Conservation (phyloP, 1,140 invertebrate species). For the Drosophila ogumai region DNA sequence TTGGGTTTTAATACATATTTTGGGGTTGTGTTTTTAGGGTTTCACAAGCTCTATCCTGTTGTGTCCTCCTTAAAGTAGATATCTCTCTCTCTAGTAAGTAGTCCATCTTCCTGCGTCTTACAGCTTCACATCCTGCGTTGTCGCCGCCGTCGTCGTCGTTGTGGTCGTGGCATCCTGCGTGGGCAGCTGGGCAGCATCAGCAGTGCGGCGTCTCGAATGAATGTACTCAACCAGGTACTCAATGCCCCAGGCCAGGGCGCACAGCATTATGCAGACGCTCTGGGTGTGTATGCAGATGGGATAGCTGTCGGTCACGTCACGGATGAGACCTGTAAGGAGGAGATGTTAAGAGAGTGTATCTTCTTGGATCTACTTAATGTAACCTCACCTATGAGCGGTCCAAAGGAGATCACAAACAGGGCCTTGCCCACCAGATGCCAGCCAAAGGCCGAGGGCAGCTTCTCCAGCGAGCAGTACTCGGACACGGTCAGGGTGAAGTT, state of each 20-base stretch:
- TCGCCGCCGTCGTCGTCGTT: slow-evolving; percentile 1
- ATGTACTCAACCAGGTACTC: slow-evolving; percentile 87
- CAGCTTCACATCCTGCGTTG: slow-evolving; percentile 61
- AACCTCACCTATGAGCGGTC: slow-evolving; percentile 91
- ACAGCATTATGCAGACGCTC: slow-evolving; percentile 88
- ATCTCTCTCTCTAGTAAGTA: slow-evolving; percentile 3
- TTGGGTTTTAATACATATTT: slow-evolving; percentile 48
- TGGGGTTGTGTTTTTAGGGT: background rate
- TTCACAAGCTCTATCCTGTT: slow-evolving; percentile 5
- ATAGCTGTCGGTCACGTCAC: slow-evolving; percentile 89
- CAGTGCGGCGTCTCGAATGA: slow-evolving; percentile 61
- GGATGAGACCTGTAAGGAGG: slow-evolving; percentile 87
- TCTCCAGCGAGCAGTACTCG: slow-evolving; percentile 90
- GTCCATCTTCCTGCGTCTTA: slow-evolving; percentile 38
- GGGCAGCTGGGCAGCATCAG: slow-evolving; percentile 60
- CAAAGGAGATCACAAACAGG: slow-evolving; percentile 88
- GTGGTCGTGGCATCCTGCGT: slow-evolving; percentile 29
- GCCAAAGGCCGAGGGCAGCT: slow-evolving; percentile 90
- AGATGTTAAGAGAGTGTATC: background rate
- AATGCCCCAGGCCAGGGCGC: slow-evolving; percentile 88
- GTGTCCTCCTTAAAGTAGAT: slow-evolving; percentile 24
- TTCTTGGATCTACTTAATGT: no score
- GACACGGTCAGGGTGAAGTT: slow-evolving; percentile 91
- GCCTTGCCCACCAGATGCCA: slow-evolving; percentile 92
- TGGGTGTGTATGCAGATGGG: slow-evolving; percentile 90